Evolutionary conservation across 2,797 vertebrate genomes (phyloP), one percentile per base, ranked within the genome.

Genomic region (Periophthalmus magnuspinnatus): DNA sequence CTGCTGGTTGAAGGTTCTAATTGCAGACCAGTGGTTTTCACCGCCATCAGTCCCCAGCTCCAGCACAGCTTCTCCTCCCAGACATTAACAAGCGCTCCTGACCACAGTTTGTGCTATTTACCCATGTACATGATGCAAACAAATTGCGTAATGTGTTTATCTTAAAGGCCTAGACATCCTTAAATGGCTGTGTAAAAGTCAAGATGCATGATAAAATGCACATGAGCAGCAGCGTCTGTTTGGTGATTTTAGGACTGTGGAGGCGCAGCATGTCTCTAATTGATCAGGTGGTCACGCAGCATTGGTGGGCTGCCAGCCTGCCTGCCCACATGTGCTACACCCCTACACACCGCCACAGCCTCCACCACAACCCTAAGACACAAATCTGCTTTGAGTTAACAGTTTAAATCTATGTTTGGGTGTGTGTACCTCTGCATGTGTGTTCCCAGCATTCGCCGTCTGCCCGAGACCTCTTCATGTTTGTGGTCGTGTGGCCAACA

Each of bases 71-170:
- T 85, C 77, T 82, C 84, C 78, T 84, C 77, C 78, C 86, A 86
- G 73, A 88, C 85, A 79, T 86, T 85, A 88, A 90, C 85, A 84
- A 82, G 84, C 84, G 74, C 65, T 73, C 73, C 75, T 79, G 56
- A 76, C 89, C 84, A 21, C 84, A 89, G 83, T 82, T 87, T 86
- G 82, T 88, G 86, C 84, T 85, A 84, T 92, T 91, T 90, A 87
- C 87, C 73, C 77, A 52, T 62, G 77, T 76, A 67, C 76, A 78
- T 83, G 83, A 82, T 73, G 79, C 82, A 90, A 92, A 90, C 88
- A 91, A 80, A 88, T 88, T 86, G 86, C 80, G 81, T 85, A 86
- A 88, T 78, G 64, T 89, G 84, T 88, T 87, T 85, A 84, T 87
- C 75, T 81, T 82, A 84, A 89, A 68, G n/a, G 67, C 67, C 71